These are phyloP conservation scores for Labeo rohita DNA, from an alignment of 2,113 vertebrate species.

Conservation along the genomic window DNA sequence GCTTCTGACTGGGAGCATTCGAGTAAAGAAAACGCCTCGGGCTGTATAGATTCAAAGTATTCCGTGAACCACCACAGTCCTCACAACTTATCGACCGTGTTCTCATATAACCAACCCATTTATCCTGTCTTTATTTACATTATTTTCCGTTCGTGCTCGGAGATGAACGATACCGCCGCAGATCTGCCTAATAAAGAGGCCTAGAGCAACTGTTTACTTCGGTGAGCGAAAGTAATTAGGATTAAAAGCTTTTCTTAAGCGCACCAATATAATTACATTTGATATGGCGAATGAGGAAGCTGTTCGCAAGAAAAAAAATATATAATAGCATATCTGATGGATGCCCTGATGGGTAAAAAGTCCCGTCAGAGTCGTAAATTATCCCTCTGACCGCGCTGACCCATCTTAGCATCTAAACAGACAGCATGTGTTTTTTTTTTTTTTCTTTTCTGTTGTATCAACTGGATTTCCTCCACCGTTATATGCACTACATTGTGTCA, in stretches of 20 bases:
- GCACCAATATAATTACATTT: slow-evolving; percentile 45
- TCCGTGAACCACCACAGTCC: slow-evolving; percentile 9
- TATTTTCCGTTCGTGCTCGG: slow-evolving; percentile 16
- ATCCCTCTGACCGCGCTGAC: background rate
- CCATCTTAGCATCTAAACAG: background rate
- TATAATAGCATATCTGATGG: slow-evolving; percentile 26
- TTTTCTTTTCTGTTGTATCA: too few relatives aligned
- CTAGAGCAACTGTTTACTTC: slow-evolving; percentile 48
- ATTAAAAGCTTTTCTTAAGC: slow-evolving; percentile 56
- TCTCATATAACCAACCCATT: background rate
- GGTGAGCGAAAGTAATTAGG: slow-evolving; percentile 55
- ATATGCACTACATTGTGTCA: too few relatives aligned
- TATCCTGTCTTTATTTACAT: slow-evolving; percentile 20
- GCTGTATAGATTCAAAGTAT: slow-evolving; percentile 32
- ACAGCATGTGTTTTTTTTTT: background rate
- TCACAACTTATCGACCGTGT: background rate
- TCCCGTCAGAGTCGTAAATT: background rate
- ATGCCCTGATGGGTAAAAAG: slow-evolving; percentile 21
- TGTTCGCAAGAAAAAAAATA: background rate
- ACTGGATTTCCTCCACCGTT: too few relatives aligned
- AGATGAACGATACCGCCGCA: slow-evolving; percentile 45
- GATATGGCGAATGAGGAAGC: slow-evolving; percentile 34
- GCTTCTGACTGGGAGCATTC: background rate
- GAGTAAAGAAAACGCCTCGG: slow-evolving; percentile 10
- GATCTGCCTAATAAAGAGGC: slow-evolving; percentile 42